phyloP scores from a whole-genome alignment of 1,140 invertebrate genomes.

The Asobara japonica region DNA sequence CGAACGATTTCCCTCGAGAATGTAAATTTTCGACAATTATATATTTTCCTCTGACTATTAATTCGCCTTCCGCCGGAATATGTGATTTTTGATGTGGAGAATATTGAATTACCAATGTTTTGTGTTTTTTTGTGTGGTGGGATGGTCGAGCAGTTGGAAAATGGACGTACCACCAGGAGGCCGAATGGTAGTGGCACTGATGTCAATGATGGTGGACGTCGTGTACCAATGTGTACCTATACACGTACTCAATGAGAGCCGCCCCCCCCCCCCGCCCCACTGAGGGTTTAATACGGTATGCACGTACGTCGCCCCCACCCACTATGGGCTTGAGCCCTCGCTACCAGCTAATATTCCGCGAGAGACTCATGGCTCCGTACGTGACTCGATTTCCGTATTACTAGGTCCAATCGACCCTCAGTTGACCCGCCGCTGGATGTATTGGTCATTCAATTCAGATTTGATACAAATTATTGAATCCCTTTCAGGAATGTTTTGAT shows the following conservation, averaged over 20 bases:
- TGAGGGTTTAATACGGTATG: constrained; percentile 63
- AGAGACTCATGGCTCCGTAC: constrained; percentile 49
- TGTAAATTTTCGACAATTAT: too few relatives aligned
- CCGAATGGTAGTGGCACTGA: constrained; percentile 6
- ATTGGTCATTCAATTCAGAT: background rate
- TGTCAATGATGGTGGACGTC: constrained; percentile 2
- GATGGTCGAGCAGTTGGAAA: background rate
- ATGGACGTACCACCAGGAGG: background rate
- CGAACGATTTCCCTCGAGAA: too few relatives aligned
- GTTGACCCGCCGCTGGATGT: background rate
- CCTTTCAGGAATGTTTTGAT: background rate
- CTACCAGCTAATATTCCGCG: constrained; percentile 63
- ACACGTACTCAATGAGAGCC: constrained; percentile 40
- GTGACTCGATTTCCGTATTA: constrained; percentile 45
- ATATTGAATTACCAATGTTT: background rate
- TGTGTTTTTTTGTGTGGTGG: background rate
- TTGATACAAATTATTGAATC: constrained; percentile 4
- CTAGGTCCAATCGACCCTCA: constrained; percentile 24
- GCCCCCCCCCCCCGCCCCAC: constrained; percentile 57
- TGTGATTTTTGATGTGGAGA: too few relatives aligned
- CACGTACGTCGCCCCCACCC: constrained; percentile 58
- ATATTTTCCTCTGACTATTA: too few relatives aligned
- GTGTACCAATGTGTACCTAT: constrained; percentile 13
- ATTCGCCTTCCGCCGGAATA: too few relatives aligned
- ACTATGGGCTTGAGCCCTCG: constrained; percentile 53